Evolutionary conservation across 2,797 vertebrate species (phyloP).

Genomic region (Malurus splendens): DNA sequence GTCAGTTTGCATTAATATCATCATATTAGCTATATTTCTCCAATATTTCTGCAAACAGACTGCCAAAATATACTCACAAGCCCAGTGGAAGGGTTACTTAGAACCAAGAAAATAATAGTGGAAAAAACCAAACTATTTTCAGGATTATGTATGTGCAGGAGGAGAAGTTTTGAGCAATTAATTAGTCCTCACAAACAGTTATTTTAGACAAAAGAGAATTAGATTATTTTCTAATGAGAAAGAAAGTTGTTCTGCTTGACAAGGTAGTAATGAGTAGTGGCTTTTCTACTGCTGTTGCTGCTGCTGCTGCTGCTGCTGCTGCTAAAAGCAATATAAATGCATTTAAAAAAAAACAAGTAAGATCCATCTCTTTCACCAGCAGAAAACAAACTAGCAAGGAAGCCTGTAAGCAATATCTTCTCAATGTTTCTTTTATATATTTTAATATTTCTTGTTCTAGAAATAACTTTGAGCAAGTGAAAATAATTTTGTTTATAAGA

Average conservation of each 20-base stretch:
- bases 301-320: conserved; percentile 37
- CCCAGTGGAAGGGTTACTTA: neutral
- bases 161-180: neutral
- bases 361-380: conserved; percentile 41
- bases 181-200: neutral
- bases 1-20: neutral
- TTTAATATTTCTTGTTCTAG: neutral
- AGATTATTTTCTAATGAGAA: neutral
- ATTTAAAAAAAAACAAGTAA: neutral
- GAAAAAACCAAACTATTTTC: neutral
- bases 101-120: neutral
- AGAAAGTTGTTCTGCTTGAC: neutral
- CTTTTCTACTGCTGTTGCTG: neutral
- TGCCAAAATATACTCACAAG: neutral
- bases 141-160: neutral
- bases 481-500: neutral
- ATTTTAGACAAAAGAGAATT: neutral
- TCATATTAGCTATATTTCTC: neutral
- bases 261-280: neutral
- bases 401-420: neutral
- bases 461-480: neutral
- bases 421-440: neutral
- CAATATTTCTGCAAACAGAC: neutral
- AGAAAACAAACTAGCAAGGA: conserved; percentile 29
- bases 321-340: conserved; percentile 19